Evolutionary conservation across 2,113 vertebrate species (phyloP).

Genomic region (Mobula birostris): DNA sequence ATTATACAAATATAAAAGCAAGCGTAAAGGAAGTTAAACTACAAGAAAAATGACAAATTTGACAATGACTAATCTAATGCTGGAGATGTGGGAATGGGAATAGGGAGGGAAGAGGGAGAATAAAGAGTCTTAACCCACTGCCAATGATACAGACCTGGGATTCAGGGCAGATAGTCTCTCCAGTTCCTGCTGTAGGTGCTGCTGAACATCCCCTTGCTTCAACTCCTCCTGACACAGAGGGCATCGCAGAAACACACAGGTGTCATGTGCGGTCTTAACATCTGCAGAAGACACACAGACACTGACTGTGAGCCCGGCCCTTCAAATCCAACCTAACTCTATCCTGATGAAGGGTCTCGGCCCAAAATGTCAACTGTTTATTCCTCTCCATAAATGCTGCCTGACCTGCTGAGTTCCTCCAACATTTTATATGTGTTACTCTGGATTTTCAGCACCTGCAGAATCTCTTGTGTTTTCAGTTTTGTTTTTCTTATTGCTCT

Average conservation of each 20-base stretch:
- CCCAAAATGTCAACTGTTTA: no score
- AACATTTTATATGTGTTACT: no score
- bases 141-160: conserved; percentile 39
- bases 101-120: not conserved
- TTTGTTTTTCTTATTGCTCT: no score
- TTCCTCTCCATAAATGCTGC: no score
- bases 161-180: conserved; percentile 33
- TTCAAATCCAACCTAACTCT: not conserved
- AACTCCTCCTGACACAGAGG: conserved; percentile 42
- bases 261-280: not conserved
- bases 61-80: no score
- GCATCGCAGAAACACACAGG: conserved; percentile 35
- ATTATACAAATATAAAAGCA: no score
- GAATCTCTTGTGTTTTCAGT: no score
- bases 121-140: not conserved
- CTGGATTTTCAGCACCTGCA: no score
- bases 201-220: conserved; percentile 39
- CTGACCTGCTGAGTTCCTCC: no score
- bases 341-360: no score
- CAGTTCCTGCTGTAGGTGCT: conserved; percentile 41
- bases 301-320: not conserved
- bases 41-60: no score
- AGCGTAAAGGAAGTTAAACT: no score
- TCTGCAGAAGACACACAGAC: not conserved
- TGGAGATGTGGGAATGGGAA: not conserved